A percentile compares a stretch with the other conserved stretches of the same genome.
These are phyloP conservation scores for Epistrophe eligans DNA, from an alignment of 2,888 invertebrate species.

Conservation along the genomic window DNA sequence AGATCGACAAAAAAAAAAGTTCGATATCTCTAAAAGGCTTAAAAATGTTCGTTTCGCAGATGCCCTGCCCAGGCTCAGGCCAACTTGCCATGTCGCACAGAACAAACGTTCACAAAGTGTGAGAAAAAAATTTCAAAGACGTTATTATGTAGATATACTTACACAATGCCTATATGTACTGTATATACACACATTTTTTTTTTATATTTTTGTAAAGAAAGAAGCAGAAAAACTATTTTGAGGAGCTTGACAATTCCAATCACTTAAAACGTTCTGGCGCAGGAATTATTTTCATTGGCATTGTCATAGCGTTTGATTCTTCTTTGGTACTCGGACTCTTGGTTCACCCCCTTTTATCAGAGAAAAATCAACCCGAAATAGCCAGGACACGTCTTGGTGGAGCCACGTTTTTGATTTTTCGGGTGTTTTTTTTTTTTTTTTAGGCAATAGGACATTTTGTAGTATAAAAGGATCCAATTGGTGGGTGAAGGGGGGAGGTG, in stretches of 20 bases:
- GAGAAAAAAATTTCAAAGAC: slow-evolving; percentile 1
- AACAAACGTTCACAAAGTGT: neutral
- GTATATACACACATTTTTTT: neutral
- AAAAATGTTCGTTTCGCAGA: slow-evolving; percentile 16
- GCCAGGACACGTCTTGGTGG: slow-evolving; percentile 48
- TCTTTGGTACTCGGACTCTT: slow-evolving; percentile 18
- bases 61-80: neutral
- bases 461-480: neutral
- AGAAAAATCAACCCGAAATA: slow-evolving; percentile 62
- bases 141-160: neutral
- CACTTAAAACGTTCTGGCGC: slow-evolving; percentile 67
- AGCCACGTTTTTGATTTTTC: slow-evolving; percentile 38
- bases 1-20: slow-evolving; percentile 39
- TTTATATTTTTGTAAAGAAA: neutral
- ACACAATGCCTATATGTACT: neutral
- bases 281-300: slow-evolving; percentile 72
- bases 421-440: slow-evolving; percentile 12
- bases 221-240: slow-evolving; percentile 49
- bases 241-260: slow-evolving; percentile 70
- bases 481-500: neutral
- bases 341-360: slow-evolving; percentile 17
- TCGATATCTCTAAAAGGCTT: slow-evolving; percentile 57
- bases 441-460: slow-evolving; percentile 24
- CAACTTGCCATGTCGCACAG: neutral
- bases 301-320: slow-evolving; percentile 69